Evolutionary conservation across 2,888 invertebrate species (phyloP), one percentile per base, ranked within the genome.

Genomic region (Acanthosepion pharaonis): DNA sequence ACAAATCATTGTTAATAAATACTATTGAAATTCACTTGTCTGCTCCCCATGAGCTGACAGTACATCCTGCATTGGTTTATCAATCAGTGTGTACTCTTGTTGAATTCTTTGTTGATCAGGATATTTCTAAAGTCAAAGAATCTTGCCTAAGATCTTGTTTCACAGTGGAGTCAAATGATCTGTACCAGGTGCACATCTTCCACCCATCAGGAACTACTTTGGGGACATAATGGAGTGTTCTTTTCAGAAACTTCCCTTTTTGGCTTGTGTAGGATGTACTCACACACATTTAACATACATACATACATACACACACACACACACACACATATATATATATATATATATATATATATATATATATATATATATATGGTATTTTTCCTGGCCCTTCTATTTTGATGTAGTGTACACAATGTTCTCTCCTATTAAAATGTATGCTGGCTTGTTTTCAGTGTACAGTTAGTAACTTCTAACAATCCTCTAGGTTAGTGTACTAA

Each of bases 41-140:
- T 78, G 78, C 78, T 78, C 78, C n/a, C 18, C 23, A n/a, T 78
- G 78, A 78, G 78, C n/a, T 78, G 78, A 78, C 78, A 78, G 78
- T 78, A 78, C 78, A 33, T 78, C 33, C 78, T 78, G 78, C 33
- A 78, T 78, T 78, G 78, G 78, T 5, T 78, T 15, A 18, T 33
- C 78, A 78, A 33, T n/a, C 78, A 78, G 78, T 15, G 33, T 78
- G 78, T 78, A 15, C 78, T 78, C 23, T 92, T 92, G 25, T 92
- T 92, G 92, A 92, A 92, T 49, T 49, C 25, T 92, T 92, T 92
- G 28, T 20, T 42, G 33, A 15, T 8, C 92, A 49, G 18, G 92
- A 92, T 92, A 92, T 92, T 92, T 92, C 92, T 92, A 92, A 92
- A 92, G 92, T 92, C 48, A 92, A 92, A 92, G 92, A 92, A 92